phyloP scores from a whole-genome alignment of 2,113 vertebrate species.

The Axis porcinus region DNA sequence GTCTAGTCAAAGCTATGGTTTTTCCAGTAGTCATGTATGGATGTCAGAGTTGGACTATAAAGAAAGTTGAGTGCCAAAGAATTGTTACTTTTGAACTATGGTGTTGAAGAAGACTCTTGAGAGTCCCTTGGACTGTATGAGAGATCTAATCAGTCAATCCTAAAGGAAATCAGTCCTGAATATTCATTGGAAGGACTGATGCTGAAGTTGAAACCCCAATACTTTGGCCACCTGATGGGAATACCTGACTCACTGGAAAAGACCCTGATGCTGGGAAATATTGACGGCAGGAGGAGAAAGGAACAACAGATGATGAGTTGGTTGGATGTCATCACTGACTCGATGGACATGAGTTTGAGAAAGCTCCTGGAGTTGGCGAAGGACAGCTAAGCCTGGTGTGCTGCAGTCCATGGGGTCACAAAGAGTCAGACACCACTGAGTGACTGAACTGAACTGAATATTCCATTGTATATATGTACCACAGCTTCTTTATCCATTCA shows the following conservation, averaged over 20 bases:
- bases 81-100: background rate
- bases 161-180: background rate
- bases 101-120: background rate
- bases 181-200: background rate
- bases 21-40: background rate
- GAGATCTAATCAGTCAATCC: background rate
- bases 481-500: too few species aligned
- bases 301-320: background rate
- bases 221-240: background rate
- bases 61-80: background rate
- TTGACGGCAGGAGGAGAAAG: background rate
- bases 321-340: background rate
- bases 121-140: background rate
- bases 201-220: background rate
- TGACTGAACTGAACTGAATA: background rate
- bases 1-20: background rate
- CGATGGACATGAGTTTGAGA: background rate
- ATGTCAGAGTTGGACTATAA: background rate
- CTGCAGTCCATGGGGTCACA: background rate
- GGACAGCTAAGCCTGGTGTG: background rate
- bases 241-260: background rate
- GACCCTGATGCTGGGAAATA: background rate
- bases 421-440: accelerated
- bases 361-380: background rate
- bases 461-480: too few species aligned